phyloP scores from a whole-genome alignment of 2,797 vertebrate species.

The Cephalopachus bancanus region DNA sequence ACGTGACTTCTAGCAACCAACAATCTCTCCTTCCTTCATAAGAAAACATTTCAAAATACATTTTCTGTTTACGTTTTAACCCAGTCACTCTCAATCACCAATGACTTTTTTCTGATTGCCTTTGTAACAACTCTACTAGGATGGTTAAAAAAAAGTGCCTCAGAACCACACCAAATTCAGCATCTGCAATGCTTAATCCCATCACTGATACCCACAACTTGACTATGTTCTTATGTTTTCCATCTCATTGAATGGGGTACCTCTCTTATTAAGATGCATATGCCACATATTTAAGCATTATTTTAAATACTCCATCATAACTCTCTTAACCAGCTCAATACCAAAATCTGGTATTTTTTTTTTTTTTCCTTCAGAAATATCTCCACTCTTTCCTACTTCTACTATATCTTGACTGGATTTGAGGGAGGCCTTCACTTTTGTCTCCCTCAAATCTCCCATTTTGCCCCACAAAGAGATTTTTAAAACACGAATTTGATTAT shows the following conservation, averaged over 20 bases:
- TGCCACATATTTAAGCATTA: neutral
- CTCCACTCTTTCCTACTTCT: neutral
- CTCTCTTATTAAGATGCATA: neutral
- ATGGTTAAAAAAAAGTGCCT: neutral
- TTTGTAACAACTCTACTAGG: neutral
- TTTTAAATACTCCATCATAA: neutral
- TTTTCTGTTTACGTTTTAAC: neutral
- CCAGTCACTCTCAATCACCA: neutral
- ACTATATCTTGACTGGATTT: neutral
- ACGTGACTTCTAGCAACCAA: neutral
- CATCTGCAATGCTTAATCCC: neutral
- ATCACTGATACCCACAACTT: neutral
- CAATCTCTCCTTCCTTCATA: neutral
- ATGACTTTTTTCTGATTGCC: neutral
- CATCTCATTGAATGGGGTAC: neutral
- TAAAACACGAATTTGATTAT: neutral
- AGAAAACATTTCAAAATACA: neutral
- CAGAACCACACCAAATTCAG: neutral
- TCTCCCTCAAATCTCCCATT: neutral
- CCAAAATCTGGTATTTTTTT: neutral
- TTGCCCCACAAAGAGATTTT: constrained; percentile 21
- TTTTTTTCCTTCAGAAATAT: neutral
- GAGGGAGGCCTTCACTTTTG: neutral
- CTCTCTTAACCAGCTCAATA: neutral
- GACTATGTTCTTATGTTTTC: neutral